Conservation (phyloP, 2,113 vertebrate genomes). For the Elanus axillaris region DNA sequence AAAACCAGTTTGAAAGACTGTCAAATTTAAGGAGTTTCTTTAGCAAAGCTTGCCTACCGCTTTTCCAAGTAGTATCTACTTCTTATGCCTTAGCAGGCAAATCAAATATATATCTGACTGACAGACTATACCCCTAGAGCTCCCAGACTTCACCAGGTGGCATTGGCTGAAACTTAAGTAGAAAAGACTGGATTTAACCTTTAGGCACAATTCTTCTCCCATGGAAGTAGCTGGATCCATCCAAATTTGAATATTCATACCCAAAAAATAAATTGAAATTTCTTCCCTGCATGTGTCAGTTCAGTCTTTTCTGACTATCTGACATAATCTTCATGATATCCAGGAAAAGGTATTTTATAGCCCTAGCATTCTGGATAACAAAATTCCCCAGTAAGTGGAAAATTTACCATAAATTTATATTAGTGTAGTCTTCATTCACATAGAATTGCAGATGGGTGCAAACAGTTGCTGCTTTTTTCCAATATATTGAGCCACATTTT, state of each 20-base stretch:
- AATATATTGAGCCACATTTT: not conserved
- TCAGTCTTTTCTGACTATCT: not conserved
- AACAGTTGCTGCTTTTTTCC: not conserved
- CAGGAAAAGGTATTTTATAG: not conserved
- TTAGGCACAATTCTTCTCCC: not conserved
- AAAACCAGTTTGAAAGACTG: not conserved
- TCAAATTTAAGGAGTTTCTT: not conserved
- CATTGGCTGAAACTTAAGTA: not conserved
- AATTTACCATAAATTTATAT: not conserved
- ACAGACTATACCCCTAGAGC: not conserved
- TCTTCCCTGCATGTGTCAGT: not conserved
- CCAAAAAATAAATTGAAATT: not conserved
- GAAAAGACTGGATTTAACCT: not conserved
- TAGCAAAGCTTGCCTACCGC: not conserved
- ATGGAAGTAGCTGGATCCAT: not conserved
- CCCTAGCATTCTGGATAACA: not conserved
- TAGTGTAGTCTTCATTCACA: not conserved
- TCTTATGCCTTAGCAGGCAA: not conserved
- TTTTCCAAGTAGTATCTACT: not conserved
- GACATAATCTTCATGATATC: not conserved
- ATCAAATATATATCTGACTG: not conserved
- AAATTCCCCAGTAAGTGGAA: not conserved
- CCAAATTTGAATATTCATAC: not conserved
- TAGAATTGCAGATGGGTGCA: not conserved
- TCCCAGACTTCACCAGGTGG: not conserved